Evolutionary conservation across 2,797 vertebrate species (phyloP).

Genomic region (Macropus fuliginosus): DNA sequence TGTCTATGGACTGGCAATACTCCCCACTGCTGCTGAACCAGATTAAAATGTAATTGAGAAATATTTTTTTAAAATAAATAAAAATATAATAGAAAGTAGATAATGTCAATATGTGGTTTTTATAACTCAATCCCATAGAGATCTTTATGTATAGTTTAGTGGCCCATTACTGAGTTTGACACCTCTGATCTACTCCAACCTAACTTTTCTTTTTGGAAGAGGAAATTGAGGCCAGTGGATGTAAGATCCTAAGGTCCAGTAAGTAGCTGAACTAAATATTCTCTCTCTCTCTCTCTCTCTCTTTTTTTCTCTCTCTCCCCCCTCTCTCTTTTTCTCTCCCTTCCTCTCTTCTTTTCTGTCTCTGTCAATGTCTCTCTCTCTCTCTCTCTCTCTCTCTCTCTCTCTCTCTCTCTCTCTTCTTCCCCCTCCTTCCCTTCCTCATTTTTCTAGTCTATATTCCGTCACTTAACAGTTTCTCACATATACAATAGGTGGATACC

Average conservation of each 20-base stretch:
- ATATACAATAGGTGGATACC: background rate
- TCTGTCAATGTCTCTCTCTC: too few species aligned
- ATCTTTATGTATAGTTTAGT: background rate
- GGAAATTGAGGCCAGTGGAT: background rate
- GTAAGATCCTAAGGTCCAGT: background rate
- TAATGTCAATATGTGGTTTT: background rate
- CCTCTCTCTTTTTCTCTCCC: accelerated
- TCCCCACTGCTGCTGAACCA: background rate
- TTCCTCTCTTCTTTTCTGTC: too few species aligned
- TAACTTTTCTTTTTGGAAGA: too few species aligned
- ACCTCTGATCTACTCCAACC: background rate
- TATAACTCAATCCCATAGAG: background rate
- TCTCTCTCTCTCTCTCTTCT: too few species aligned
- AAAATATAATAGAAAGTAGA: background rate
- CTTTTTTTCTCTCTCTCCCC: too few species aligned
- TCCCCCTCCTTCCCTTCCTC: background rate
- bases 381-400: too few species aligned
- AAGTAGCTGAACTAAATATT: background rate
- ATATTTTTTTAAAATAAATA: background rate
- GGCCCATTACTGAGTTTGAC: background rate
- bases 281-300: too few species aligned
- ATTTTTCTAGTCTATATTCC: background rate
- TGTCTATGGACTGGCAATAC: background rate
- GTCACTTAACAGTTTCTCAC: background rate
- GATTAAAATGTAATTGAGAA: background rate